Conservation (phyloP, 2,797 vertebrate species). For the Melanotaenia maccullochi region DNA sequence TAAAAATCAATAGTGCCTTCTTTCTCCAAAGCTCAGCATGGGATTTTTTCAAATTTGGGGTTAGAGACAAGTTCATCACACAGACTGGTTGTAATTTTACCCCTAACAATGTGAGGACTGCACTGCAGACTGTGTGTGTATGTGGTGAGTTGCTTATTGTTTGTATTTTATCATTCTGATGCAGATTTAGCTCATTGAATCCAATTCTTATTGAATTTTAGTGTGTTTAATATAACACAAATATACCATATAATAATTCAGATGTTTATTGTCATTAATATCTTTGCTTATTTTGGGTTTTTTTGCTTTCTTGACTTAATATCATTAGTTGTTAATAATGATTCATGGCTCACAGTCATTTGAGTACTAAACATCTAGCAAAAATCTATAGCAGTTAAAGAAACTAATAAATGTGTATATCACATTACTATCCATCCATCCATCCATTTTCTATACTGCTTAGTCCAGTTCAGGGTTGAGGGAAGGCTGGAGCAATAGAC, state of each 20-base stretch:
- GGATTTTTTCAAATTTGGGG: constrained; percentile 95
- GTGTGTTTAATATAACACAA: neutral
- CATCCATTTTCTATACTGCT: too few species aligned
- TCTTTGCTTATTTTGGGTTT: neutral
- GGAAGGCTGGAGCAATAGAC: too few species aligned
- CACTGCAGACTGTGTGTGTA: constrained; percentile 9
- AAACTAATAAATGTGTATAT: neutral
- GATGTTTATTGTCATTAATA: neutral
- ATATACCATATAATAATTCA: neutral
- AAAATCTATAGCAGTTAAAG: neutral
- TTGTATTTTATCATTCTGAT: constrained; percentile 1
- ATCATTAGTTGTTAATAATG: neutral
- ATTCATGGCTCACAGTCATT: constrained; percentile 3
- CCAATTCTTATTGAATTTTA: constrained; percentile 16
- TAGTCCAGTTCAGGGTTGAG: too few species aligned
- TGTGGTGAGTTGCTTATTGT: neutral
- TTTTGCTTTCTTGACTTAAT: neutral
- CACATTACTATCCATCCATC: too few species aligned
- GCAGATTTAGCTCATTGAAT: neutral
- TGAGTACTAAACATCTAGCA: neutral
- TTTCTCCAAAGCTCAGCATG: constrained; percentile 92
- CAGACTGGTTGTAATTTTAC: constrained; percentile 74
- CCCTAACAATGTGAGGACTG: constrained; percentile 35
- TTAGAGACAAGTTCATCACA: constrained; percentile 89
- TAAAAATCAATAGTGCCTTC: constrained; percentile 95